Base-by-base conservation (phyloP, 2,113 vertebrate genomes). In the Lampris incognitus region DNA sequence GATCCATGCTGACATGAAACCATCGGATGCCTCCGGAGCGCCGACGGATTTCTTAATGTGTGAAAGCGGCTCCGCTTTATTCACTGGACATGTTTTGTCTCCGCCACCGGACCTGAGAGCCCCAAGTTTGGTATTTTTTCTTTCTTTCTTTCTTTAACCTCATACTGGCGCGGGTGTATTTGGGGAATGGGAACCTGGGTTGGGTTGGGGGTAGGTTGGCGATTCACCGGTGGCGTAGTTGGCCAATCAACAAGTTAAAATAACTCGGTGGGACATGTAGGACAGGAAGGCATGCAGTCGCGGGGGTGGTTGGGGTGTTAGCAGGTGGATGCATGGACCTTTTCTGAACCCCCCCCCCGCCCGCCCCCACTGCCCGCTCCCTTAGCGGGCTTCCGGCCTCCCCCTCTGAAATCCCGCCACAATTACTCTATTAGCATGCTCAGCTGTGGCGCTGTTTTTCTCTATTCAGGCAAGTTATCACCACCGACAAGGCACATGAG, bases 401-500 rank as follows among this genome's bases (percentile, higher is more conserved):
- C 69, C 74, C 39, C 49, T 73, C 82, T 85, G 66, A 88, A 90
- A 91, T 83, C 89, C 84, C 62, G 66, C 79, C 82, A 90, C 92
- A 92, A 89, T 92, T 85, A 77, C 87, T 88, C 90, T 85, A 92
- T 94, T 92, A 92, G 91, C 91, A 94, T 91, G 90, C 89, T 90
- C 90, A 86, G 87, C 86, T 89, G 85, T 86, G 87, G 84, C 69
- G 77, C 84, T 88, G 88, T 88, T 92, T 90, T 79, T 87, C 88
- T 89, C 85, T 81, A 89, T 93, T 89, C 86, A 81, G 42, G 81
- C 86, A 85, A 90, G 89, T 88, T 87, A 89, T 89, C 87, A 86
- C 87, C 71, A 88, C 68, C 79, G 88, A 92, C 89, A 88, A 87
- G 86, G 84, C 89, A 82, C 90, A 91, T 88, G 86, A 88, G 89